These are phyloP conservation scores for Macaca nemestrina DNA, from an alignment of 2,113 vertebrate genomes.

Conservation along the genomic window DNA sequence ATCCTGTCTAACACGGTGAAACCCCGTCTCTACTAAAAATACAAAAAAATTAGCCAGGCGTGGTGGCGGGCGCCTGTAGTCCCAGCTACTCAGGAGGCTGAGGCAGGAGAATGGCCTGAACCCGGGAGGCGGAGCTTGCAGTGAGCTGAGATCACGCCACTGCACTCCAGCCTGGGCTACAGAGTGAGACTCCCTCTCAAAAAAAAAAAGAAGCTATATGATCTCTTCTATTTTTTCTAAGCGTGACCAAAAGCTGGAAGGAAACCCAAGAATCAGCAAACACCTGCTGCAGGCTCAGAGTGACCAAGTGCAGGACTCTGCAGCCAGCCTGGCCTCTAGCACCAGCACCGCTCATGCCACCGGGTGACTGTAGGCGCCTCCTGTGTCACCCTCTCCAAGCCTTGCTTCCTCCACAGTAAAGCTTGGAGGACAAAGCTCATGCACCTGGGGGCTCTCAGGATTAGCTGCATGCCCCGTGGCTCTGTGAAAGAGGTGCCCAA, in stretches of 20 bases:
- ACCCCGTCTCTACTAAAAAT: too few relatives aligned
- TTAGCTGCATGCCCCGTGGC: accelerated
- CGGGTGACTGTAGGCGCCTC: background rate
- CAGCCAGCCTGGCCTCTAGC: background rate
- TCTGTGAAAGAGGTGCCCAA: background rate
- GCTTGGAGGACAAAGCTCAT: background rate
- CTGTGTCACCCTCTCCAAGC: accelerated
- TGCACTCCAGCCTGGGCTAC: too few relatives aligned
- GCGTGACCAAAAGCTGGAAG: background rate
- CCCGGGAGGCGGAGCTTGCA: too few relatives aligned
- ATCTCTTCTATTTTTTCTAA: background rate
- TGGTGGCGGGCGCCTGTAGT: too few relatives aligned
- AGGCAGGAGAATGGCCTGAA: too few relatives aligned
- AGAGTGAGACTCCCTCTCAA: accelerated
- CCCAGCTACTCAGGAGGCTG: too few relatives aligned
- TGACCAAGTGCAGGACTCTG: accelerated
- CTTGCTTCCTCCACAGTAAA: background rate
- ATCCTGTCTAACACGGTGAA: too few relatives aligned
- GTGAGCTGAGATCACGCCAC: too few relatives aligned
- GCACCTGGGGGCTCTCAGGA: too few relatives aligned
- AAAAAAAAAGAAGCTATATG: too few relatives aligned
- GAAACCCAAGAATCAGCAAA: background rate
- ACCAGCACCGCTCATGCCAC: background rate
- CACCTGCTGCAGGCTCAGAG: accelerated
- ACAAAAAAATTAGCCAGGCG: too few relatives aligned